These are phyloP conservation scores for Pemphigus obesinymphae DNA, from an alignment of 1,140 invertebrate genomes.

Conservation along the genomic window DNA sequence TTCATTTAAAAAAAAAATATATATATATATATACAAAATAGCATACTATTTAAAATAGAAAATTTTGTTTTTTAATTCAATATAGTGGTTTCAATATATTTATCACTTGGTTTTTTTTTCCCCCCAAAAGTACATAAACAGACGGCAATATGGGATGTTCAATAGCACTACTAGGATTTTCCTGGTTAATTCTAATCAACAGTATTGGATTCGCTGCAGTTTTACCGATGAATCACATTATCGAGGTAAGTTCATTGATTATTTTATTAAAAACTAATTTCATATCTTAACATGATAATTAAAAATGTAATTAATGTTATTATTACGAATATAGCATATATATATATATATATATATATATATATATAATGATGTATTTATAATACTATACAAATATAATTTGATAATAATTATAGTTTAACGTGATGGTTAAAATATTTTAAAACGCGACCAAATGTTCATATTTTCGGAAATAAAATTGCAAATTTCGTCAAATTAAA, in stretches of 20 bases:
- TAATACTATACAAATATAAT: too few species aligned
- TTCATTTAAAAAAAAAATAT: neutral
- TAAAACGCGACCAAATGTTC: too few species aligned
- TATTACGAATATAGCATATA: too few species aligned
- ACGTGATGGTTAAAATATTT: too few species aligned
- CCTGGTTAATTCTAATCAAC: slow-evolving; percentile 1
- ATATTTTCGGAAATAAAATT: too few species aligned
- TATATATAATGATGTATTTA: too few species aligned
- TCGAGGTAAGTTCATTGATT: slow-evolving; percentile 1
- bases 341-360: neutral
- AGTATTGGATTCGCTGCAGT: slow-evolving; percentile 17
- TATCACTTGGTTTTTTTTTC: neutral
- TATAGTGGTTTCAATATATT: neutral
- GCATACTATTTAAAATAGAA: neutral
- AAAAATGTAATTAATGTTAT: too few species aligned
- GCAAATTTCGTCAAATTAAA: too few species aligned
- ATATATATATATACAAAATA: neutral
- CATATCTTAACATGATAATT: too few species aligned
- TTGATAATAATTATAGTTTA: too few species aligned
- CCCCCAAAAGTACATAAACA: neutral
- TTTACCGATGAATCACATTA: slow-evolving; percentile 12
- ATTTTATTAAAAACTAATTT: neutral
- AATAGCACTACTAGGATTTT: slow-evolving; percentile 4
- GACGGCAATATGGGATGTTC: neutral
- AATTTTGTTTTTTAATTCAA: neutral